Evolutionary conservation across 2,888 invertebrate genomes (phyloP).

Genomic region (Hydrotaea diabolus): DNA sequence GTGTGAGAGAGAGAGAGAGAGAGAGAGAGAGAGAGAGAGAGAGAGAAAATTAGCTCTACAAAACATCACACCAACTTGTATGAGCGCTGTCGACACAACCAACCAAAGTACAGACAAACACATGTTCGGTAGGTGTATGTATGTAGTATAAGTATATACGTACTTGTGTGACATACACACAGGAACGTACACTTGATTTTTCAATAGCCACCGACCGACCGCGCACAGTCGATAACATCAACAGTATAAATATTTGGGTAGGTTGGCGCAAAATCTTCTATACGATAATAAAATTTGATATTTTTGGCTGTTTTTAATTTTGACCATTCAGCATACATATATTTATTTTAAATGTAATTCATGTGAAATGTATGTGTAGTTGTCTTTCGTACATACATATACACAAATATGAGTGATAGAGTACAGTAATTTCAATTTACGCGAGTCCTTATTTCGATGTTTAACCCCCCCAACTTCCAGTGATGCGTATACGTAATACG

Average conservation of each 20-base stretch:
- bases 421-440: too few species aligned
- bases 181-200: neutral
- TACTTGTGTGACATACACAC: neutral
- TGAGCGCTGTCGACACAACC: neutral
- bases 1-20: neutral
- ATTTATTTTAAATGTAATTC: too few species aligned
- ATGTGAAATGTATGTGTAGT: too few species aligned
- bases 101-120: neutral
- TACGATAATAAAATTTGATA: constrained; percentile 9
- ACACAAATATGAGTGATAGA: too few species aligned
- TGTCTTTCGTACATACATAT: too few species aligned
- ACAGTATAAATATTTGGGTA: constrained; percentile 60
- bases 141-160: neutral
- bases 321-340: neutral
- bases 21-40: neutral
- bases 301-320: neutral
- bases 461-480: too few species aligned
- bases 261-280: constrained; percentile 50
- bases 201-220: constrained; percentile 14
- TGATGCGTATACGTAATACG: too few species aligned
- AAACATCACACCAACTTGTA: constrained; percentile 27
- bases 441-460: too few species aligned
- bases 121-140: neutral
- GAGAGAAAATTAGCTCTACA: neutral
- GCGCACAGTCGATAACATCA: constrained; percentile 49